A percentile compares a stretch with the other conserved stretches of the same genome.
phyloP scores from a whole-genome alignment of 2,888 invertebrate species.

The Platerodrilus igneus region DNA sequence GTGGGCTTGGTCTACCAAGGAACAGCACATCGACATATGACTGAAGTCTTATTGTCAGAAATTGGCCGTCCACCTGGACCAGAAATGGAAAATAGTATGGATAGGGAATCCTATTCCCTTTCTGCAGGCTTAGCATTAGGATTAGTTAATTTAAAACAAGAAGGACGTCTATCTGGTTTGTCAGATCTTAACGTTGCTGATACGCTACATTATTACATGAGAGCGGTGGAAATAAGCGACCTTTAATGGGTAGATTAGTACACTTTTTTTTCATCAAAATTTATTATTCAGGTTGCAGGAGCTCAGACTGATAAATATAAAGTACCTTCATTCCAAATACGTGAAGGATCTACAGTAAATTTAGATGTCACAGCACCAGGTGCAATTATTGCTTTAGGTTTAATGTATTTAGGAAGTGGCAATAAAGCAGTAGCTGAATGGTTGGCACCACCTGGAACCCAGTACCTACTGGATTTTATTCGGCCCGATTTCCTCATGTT shows the following conservation, averaged over 20 bases:
- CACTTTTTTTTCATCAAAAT: conserved; percentile 1
- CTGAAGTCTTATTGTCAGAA: conserved; percentile 86
- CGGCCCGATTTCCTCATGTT: conserved; percentile 86
- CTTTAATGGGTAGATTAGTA: conserved; percentile 54
- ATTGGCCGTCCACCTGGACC: conserved; percentile 92
- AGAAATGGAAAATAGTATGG: conserved; percentile 92
- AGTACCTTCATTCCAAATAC: conserved; percentile 79
- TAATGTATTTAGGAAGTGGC: conserved; percentile 83
- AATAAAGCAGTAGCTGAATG: conserved; percentile 84
- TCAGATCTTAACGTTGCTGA: conserved; percentile 71
- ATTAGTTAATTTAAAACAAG: conserved; percentile 75
- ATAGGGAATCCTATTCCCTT: conserved; percentile 91
- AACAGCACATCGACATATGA: conserved; percentile 85
- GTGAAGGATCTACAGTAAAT: conserved; percentile 87
- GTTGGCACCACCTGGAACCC: conserved; percentile 86
- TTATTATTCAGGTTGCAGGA: conserved; percentile 48
- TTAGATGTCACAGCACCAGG: conserved; percentile 95
- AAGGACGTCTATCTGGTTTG: conserved; percentile 59
- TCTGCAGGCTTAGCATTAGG: conserved; percentile 93
- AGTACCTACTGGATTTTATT: conserved; percentile 85
- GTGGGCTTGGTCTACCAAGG: conserved; percentile 88
- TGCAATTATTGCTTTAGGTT: conserved; percentile 88
- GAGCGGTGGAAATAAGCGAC: conserved; percentile 83
- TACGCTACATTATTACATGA: conserved; percentile 86
- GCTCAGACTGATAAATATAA: conserved; percentile 86